Percentiles rank a stretch among this genome's conserved stretches.
phyloP scores from a whole-genome alignment of 35 echinoderm and acorn worm genomes.

The Ophiothrix spiculata region DNA sequence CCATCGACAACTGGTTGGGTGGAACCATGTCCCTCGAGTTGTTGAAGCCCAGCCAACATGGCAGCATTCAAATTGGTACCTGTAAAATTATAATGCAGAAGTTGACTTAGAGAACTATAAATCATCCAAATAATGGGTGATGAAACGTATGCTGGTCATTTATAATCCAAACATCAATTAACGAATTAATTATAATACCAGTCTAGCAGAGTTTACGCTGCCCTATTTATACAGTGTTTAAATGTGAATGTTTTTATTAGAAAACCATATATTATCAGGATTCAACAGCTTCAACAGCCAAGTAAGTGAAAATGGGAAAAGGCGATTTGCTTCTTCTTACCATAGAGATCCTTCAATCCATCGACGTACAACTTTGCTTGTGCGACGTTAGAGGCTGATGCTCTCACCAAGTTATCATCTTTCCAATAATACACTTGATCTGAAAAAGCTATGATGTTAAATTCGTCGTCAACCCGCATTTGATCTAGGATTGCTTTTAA shows the following conservation, averaged over 20 bases:
- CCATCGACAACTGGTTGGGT: slow-evolving; percentile 41
- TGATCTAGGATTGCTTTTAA: slow-evolving; percentile 85
- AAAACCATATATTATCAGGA: too few relatives aligned
- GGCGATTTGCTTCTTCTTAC: not conserved
- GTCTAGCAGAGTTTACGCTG: too few relatives aligned
- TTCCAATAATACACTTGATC: slow-evolving; percentile 42
- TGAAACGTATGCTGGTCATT: too few relatives aligned
- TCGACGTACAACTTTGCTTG: slow-evolving; percentile 7
- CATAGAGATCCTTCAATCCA: slow-evolving; percentile 7
- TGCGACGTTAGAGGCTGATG: not conserved
- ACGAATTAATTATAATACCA: too few relatives aligned
- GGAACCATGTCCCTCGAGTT: slow-evolving; percentile 57
- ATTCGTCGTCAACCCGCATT: slow-evolving; percentile 59
- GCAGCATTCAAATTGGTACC: slow-evolving; percentile 94
- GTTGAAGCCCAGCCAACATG: slow-evolving; percentile 58
- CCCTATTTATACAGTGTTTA: too few relatives aligned
- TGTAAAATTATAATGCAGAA: not conserved
- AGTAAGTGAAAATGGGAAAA: too few relatives aligned
- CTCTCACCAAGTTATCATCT: slow-evolving; percentile 7
- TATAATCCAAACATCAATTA: too few relatives aligned
- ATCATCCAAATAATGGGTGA: not conserved
- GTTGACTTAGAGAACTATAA: not conserved
- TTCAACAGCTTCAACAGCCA: too few relatives aligned
- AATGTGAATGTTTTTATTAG: too few relatives aligned
- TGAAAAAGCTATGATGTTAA: slow-evolving; percentile 95